These are phyloP conservation scores for Buphagus erythrorhynchus DNA, from an alignment of 2,797 vertebrate species.

Conservation along the genomic window DNA sequence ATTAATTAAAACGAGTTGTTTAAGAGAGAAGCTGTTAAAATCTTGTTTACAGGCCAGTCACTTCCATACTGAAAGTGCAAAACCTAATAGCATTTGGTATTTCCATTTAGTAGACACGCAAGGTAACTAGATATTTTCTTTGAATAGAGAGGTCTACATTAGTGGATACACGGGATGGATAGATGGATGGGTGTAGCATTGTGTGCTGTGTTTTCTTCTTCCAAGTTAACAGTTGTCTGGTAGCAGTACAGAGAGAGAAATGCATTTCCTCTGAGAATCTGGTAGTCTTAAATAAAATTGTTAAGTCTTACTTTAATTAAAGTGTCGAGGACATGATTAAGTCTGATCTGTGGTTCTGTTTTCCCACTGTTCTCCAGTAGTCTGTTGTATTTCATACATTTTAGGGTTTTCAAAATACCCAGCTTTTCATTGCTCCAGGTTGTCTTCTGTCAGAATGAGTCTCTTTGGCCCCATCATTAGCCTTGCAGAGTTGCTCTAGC, in stretches of 20 bases:
- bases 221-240: slow-evolving; percentile 12
- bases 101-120: slow-evolving; percentile 45
- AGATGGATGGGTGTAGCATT: not conserved
- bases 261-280: not conserved
- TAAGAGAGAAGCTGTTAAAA: slow-evolving; percentile 75
- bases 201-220: not conserved
- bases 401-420: not conserved
- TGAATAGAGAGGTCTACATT: not conserved
- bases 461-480: not conserved
- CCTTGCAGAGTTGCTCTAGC: not conserved
- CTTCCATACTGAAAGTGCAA: slow-evolving; percentile 56
- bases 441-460: not conserved
- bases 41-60: slow-evolving; percentile 72
- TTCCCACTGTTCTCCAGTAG: not conserved
- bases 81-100: slow-evolving; percentile 49
- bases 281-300: slow-evolving; percentile 19
- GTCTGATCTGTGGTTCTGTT: not conserved
- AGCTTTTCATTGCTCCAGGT: not conserved
- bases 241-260: slow-evolving; percentile 14
- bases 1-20: slow-evolving; percentile 82
- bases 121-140: not conserved
- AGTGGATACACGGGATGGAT: not conserved
- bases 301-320: slow-evolving; percentile 13
- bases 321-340: not conserved
- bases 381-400: not conserved